phyloP scores from a whole-genome alignment of 1,140 invertebrate genomes.

The Ctenoplectra terminalis region DNA sequence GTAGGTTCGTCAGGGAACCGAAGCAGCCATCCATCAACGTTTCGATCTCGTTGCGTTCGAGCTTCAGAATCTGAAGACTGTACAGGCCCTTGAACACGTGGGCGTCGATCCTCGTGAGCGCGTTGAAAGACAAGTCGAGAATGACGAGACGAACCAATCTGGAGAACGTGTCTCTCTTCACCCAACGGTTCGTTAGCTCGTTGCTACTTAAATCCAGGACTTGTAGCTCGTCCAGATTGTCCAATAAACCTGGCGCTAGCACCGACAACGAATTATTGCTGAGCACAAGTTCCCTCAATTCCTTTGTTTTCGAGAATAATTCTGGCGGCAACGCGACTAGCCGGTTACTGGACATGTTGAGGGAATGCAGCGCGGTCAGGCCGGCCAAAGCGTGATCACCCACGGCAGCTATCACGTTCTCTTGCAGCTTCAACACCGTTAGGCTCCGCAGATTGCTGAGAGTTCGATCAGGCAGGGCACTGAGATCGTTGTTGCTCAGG shows the following conservation, averaged over 20 bases:
- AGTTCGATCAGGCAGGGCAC: constrained; percentile 86
- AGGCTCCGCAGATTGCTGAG: constrained; percentile 88
- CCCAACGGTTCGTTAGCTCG: constrained; percentile 90
- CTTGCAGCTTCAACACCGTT: constrained; percentile 86
- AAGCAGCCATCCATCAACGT: constrained; percentile 90
- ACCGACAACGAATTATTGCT: constrained; percentile 91
- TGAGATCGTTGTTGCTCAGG: constrained; percentile 89
- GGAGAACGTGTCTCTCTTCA: constrained; percentile 90
- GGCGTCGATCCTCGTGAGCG: constrained; percentile 87
- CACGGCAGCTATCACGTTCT: constrained; percentile 89
- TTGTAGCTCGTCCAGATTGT: constrained; percentile 89
- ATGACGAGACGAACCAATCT: constrained; percentile 88
- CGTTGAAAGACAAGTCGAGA: constrained; percentile 90
- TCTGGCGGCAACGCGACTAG: constrained; percentile 89
- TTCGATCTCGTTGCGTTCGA: constrained; percentile 90
- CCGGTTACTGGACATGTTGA: constrained; percentile 91
- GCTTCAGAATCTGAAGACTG: constrained; percentile 89
- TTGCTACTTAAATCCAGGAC: constrained; percentile 91
- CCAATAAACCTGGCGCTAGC: constrained; percentile 89
- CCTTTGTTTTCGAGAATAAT: constrained; percentile 87
- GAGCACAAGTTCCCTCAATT: constrained; percentile 88
- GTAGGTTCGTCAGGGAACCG: constrained; percentile 88
- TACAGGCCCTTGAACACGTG: constrained; percentile 89
- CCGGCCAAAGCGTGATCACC: constrained; percentile 89
- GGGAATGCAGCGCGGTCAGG: constrained; percentile 85